Evolutionary conservation across 1,140 invertebrate genomes (phyloP).

Genomic region (Teleogryllus occipitalis): DNA sequence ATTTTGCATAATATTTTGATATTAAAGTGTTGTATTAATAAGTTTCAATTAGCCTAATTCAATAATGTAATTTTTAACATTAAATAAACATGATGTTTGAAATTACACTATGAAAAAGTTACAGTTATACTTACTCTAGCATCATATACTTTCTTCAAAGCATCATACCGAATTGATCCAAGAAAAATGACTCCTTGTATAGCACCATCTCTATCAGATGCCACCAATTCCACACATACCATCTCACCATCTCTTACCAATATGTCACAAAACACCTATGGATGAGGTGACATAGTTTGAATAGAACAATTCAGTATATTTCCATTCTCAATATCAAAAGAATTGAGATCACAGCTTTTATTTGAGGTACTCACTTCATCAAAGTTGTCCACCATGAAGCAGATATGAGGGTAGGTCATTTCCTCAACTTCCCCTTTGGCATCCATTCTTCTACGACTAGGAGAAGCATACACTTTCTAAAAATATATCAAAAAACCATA

Average conservation of each 20-base stretch:
- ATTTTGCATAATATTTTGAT: no score
- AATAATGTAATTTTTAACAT: no score
- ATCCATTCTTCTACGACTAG: conserved; percentile 92
- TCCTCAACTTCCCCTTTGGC: conserved; percentile 96
- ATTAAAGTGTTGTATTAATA: no score
- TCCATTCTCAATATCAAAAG: neutral
- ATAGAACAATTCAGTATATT: neutral
- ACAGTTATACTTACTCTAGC: conserved; percentile 60
- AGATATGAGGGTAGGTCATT: conserved; percentile 97
- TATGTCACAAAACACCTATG: conserved; percentile 85
- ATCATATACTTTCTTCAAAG: conserved; percentile 93
- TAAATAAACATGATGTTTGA: no score
- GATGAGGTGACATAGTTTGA: neutral
- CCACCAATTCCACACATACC: conserved; percentile 95
- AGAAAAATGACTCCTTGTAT: conserved; percentile 91
- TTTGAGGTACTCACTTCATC: conserved; percentile 66
- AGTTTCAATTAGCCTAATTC: no score
- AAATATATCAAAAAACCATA: conserved; percentile 21
- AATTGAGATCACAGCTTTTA: neutral
- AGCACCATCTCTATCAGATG: conserved; percentile 70
- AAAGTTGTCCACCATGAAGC: conserved; percentile 98
- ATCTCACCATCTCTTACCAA: conserved; percentile 95
- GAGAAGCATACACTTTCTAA: conserved; percentile 88
- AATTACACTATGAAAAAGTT: neutral
- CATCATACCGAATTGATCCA: conserved; percentile 94